Percentiles rank a stretch among this genome's conserved stretches.
Evolutionary conservation across 2,113 vertebrate species (phyloP).

Genomic region (Bettongia penicillata): DNA sequence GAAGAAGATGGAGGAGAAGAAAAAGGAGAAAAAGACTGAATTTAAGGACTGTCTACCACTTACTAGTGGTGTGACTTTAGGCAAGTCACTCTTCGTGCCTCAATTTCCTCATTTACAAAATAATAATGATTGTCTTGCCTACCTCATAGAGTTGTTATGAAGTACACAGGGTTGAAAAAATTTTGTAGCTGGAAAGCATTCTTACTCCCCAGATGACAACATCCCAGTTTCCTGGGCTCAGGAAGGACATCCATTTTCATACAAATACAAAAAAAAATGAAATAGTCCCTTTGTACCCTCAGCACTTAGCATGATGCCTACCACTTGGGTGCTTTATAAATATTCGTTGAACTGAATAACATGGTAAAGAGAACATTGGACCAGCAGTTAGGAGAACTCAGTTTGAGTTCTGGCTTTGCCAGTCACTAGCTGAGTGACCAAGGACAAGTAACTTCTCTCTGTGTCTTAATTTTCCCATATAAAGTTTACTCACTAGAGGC

Average conservation of each 20-base stretch:
- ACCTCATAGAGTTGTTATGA: too few relatives aligned
- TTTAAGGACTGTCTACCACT: too few relatives aligned
- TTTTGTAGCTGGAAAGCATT: neutral
- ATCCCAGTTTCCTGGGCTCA: neutral
- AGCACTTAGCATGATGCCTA: neutral
- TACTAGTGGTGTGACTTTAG: too few relatives aligned
- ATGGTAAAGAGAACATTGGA: neutral
- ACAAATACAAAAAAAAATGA: neutral
- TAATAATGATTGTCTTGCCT: too few relatives aligned
- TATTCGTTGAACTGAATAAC: neutral
- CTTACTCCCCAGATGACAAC: neutral
- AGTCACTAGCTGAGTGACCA: neutral
- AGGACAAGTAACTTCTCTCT: neutral
- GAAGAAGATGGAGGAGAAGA: too few relatives aligned
- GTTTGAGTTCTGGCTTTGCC: neutral
- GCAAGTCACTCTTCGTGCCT: too few relatives aligned
- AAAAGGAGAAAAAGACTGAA: too few relatives aligned
- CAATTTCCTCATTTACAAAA: too few relatives aligned
- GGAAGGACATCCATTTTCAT: neutral
- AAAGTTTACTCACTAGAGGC: neutral
- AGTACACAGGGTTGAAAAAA: neutral
- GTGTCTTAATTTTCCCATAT: neutral
- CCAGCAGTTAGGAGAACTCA: too few relatives aligned
- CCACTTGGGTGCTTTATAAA: neutral
- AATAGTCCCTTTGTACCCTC: neutral